Evolutionary conservation across 2,797 vertebrate genomes (phyloP).

Genomic region (Pseudochirops cupreus): DNA sequence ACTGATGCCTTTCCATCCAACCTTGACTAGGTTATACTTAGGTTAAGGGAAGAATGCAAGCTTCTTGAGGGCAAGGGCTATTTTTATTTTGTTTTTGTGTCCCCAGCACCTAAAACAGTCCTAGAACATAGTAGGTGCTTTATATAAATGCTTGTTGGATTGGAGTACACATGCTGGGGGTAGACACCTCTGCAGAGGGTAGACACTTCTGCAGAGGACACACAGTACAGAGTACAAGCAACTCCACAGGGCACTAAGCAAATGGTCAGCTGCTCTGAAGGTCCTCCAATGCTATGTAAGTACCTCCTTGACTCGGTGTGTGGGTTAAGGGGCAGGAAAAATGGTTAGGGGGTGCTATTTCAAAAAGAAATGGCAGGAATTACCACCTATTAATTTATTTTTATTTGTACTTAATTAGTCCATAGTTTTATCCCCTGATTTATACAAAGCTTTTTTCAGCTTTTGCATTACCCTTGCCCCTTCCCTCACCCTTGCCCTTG

Average conservation of each 20-base stretch:
- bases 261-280: slow-evolving; percentile 7
- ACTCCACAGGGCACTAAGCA: background rate
- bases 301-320: slow-evolving; percentile 30
- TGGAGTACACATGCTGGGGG: background rate
- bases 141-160: background rate
- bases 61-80: background rate
- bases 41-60: background rate
- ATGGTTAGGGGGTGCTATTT: slow-evolving; percentile 50
- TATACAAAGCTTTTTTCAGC: slow-evolving; percentile 75
- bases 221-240: slow-evolving; percentile 37
- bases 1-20: background rate
- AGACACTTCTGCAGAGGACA: background rate
- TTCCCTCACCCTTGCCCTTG: slow-evolving; percentile 53
- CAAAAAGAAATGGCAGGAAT: slow-evolving; percentile 79
- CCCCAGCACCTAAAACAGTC: background rate
- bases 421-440: slow-evolving; percentile 77
- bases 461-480: slow-evolving; percentile 44
- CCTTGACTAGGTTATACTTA: background rate
- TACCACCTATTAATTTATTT: slow-evolving; percentile 79
- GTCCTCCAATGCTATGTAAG: slow-evolving; percentile 39
- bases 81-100: background rate
- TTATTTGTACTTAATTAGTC: slow-evolving; percentile 83
- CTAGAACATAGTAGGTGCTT: background rate
- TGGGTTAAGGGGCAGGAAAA: background rate
- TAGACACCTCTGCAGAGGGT: background rate